Base-by-base conservation (phyloP, 2,888 invertebrate genomes). In the Drosophila pseudotalamancana region DNA sequence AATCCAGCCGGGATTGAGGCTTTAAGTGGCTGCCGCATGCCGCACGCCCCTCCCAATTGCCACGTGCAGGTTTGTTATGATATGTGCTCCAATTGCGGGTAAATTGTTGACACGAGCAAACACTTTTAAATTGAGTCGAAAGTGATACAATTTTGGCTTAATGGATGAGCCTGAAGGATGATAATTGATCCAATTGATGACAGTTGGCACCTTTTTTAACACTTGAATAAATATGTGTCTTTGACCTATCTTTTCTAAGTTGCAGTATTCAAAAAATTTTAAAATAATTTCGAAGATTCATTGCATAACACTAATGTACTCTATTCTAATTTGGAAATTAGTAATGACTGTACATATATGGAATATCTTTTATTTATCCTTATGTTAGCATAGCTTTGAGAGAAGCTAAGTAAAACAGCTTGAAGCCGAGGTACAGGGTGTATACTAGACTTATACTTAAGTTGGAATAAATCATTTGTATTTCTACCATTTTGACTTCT, bases 21-120 rank as follows among this genome's bases (percentile, higher is more conserved):
- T 67, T 64, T 54, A 64, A 75, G 79, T 68, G 61, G 56, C 40
- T 54, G 46, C 42, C 46, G 50, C 31, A 42, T 23, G 63, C 63
- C 51, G 18, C 12, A 31, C 31, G 4, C 29, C 23, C 6, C 25
- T 11, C 27, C 42, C 40, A 18, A 5, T 51, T 21, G 37, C 27
- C 54, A 60, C 40, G 82, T 74, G 81, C 62, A 31, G 53, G 29
- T 42, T 74, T 87, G 81, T 81, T 87, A 69, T 87, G 81, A 81
- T 87, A 81, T 50, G 31, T 55, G 45, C 16, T 43, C 39, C 65
- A 61, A 68, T 62, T 59, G 73, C 34, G 42, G 12, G n/a, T 42
- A 56, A 79, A 77, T 77, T 60, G 49, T 51, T 56, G 72, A 45
- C 85, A 77, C 82, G 61, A 63, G 71, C 19, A 11, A 29, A 16